Evolutionary conservation across 2,113 vertebrate species (phyloP).

Genomic region (Paramisgurnus dabryanus): DNA sequence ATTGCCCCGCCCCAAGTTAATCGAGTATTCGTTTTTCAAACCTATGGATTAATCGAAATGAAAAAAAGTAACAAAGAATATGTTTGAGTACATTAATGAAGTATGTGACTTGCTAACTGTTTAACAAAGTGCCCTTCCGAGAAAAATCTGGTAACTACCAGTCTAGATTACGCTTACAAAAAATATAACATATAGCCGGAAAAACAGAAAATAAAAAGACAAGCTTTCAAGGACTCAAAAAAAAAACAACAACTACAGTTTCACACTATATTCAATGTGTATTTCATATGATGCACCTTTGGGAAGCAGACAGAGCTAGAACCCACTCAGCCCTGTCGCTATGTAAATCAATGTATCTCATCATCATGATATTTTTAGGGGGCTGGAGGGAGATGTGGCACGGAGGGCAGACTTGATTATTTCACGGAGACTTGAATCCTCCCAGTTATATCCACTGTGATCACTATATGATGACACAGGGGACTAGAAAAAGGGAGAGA

Average conservation of each 20-base stretch:
- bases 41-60: no score
- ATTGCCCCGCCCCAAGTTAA: no score
- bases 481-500: conserved; percentile 1
- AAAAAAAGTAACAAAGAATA: no score
- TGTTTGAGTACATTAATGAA: no score
- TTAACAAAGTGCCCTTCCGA: no score
- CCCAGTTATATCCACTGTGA: conserved; percentile 33
- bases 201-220: neutral
- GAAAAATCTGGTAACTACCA: no score
- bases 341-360: no score
- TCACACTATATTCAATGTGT: conserved; percentile 37
- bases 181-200: neutral
- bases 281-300: conserved; percentile 44
- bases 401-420: conserved; percentile 40
- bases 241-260: neutral
- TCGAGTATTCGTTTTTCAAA: no score
- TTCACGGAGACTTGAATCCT: conserved; percentile 27
- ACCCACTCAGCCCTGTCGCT: neutral
- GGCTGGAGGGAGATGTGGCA: conserved; percentile 1
- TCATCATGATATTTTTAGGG: conserved; percentile 36
- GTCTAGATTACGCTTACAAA: neutral
- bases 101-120: no score
- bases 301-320: conserved; percentile 27
- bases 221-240: neutral
- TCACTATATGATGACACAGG: conserved; percentile 39